Conservation (phyloP, 92 coral and sea anemone genomes). For the Phenganax marumi region DNA sequence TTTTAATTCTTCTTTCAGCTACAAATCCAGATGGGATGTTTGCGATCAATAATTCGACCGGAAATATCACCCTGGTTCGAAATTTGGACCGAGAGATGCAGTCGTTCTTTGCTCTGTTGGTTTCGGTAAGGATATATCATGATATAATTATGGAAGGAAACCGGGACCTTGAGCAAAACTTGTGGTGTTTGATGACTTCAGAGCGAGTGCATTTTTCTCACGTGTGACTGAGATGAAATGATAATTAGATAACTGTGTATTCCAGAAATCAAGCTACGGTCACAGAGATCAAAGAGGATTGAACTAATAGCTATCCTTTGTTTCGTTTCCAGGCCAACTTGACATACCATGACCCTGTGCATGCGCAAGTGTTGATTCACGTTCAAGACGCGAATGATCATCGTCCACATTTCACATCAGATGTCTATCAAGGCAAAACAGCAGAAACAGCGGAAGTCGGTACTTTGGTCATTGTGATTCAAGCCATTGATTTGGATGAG, state of each 20-base stretch:
- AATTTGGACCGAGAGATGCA: conserved; percentile 56
- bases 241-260: no score
- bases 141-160: no score
- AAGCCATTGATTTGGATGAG: conserved; percentile 22
- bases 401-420: conserved; percentile 35
- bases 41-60: conserved; percentile 57
- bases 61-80: conserved; percentile 62
- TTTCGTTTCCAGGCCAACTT: conserved; percentile 56
- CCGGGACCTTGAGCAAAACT: no score
- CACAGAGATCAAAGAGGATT: neutral
- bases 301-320: neutral
- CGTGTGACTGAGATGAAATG: no score
- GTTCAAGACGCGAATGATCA: conserved; percentile 47
- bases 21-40: conserved; percentile 50
- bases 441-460: conserved; percentile 22
- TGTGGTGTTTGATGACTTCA: no score
- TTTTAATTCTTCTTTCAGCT: conserved; percentile 22
- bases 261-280: neutral
- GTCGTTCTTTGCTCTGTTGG: conserved; percentile 54
- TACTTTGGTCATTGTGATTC: conserved; percentile 22
- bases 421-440: conserved; percentile 19
- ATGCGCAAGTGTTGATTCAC: conserved; percentile 63
- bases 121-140: conserved; percentile 55
- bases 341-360: conserved; percentile 70
- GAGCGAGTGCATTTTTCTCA: no score